phyloP scores from a whole-genome alignment of 1,140 invertebrate genomes.

The Antheraea pernyi region DNA sequence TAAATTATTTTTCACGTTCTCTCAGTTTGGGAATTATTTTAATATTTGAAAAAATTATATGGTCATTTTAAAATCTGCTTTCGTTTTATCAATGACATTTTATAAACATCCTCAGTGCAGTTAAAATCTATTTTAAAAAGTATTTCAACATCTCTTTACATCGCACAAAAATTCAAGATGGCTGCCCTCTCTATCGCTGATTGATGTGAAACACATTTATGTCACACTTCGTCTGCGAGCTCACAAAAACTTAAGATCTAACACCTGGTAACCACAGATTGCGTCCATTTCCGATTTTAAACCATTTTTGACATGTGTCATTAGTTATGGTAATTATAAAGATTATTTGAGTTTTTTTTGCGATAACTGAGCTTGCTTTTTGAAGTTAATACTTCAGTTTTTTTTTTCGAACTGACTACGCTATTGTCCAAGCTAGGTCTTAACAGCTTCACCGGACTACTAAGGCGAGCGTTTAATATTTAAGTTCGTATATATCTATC shows the following conservation, averaged over 20 bases:
- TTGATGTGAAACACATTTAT: conserved; percentile 16
- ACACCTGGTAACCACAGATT: conserved; percentile 12
- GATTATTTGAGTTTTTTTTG: conserved; percentile 2
- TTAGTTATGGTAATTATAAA: conserved; percentile 10
- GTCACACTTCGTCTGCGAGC: conserved; percentile 2
- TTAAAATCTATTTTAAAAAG: background rate
- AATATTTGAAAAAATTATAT: too few relatives aligned
- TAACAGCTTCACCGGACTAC: too few relatives aligned
- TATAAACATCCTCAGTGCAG: background rate
- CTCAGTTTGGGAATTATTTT: too few relatives aligned
- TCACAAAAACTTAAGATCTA: conserved; percentile 10
- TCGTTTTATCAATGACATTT: too few relatives aligned
- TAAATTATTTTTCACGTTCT: too few relatives aligned
- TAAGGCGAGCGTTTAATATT: too few relatives aligned
- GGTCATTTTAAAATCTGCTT: too few relatives aligned
- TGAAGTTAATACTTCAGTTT: background rate
- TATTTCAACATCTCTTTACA: background rate
- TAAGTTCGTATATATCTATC: too few relatives aligned
- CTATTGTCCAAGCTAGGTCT: too few relatives aligned
- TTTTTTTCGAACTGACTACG: too few relatives aligned
- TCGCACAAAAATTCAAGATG: background rate
- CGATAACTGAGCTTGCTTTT: background rate
- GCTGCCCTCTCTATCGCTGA: conserved; percentile 1
- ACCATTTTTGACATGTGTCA: background rate
- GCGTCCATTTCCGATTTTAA: conserved; percentile 11